Evolutionary conservation across 2,888 invertebrate species (phyloP).

Genomic region (Drosophila eohydei): DNA sequence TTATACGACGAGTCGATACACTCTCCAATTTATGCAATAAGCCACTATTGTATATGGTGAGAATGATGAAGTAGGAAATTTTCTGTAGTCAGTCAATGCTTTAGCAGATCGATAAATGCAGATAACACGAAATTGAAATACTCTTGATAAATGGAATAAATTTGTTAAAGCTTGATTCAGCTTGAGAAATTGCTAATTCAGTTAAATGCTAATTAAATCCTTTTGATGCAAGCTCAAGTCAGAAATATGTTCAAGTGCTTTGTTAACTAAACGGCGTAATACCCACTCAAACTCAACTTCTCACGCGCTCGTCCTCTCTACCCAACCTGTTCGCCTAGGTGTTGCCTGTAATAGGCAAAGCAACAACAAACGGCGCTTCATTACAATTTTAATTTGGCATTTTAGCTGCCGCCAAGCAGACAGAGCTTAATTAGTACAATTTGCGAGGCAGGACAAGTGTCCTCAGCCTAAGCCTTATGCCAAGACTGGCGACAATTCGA

Average conservation of each 20-base stretch:
- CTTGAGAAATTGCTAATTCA: slow-evolving; percentile 6
- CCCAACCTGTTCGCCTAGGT: background rate
- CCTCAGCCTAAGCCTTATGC: slow-evolving; percentile 40
- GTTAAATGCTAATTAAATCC: slow-evolving; percentile 6
- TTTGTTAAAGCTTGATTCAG: slow-evolving; percentile 3
- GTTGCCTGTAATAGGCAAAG: slow-evolving; percentile 19
- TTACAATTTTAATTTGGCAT: slow-evolving; percentile 76
- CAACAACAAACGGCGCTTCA: slow-evolving; percentile 56
- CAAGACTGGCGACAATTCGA: slow-evolving; percentile 40
- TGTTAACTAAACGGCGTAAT: slow-evolving; percentile 32
- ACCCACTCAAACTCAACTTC: too few species aligned
- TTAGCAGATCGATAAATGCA: background rate
- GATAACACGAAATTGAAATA: background rate
- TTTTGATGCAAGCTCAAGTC: background rate
- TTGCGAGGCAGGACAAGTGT: slow-evolving; percentile 67
- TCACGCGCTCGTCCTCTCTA: background rate
- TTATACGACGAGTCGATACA: slow-evolving; percentile 2
- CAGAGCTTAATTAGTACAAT: slow-evolving; percentile 76
- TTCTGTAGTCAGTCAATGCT: background rate
- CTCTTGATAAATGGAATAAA: slow-evolving; percentile 8
- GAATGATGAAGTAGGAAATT: background rate
- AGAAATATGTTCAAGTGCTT: slow-evolving; percentile 11
- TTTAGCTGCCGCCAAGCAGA: slow-evolving; percentile 46
- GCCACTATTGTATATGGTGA: background rate
- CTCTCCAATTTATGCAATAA: background rate